Base-by-base conservation (phyloP, 2,797 vertebrate species). In the Hozukius guyotensis region DNA sequence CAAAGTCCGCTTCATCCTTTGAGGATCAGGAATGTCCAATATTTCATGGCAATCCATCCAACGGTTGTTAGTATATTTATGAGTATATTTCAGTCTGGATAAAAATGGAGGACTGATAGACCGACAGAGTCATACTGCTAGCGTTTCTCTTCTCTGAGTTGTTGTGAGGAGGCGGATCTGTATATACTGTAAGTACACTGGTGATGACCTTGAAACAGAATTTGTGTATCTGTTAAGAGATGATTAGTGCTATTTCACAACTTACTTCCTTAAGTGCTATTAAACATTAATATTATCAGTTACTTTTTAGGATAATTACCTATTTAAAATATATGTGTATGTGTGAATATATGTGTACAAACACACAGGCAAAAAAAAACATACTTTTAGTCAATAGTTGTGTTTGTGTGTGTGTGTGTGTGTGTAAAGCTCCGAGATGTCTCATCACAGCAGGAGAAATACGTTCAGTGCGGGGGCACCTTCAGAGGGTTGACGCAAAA, bases 401-500 rank as follows among this genome's bases (percentile, higher is more conserved):
- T 61, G 46, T 80, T 34, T 46, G 62, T 38, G 42, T 59, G 20
- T 46, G 31, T 66, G 65, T 80, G 65, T 65, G 32, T 84, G 71
- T 68, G 36, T 75, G 46, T 27, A 71, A 88, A 88, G 81, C 80
- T 83, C 74, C 46, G 72, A 75, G 81, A 73, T 72, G 77, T 63
- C 84, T 90, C 90, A 72, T 81, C 88, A 89, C 92, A 92, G 93
- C 88, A 42, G 86, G 87, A 85, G 88, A 86, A 92, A 92, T 89
- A 64, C 78, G 49, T 89, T 94, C 71, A 79, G 62, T 73, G 82
- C 70, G 82, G 83, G 90, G 91, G 88, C 89, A 94, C 87, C 93
- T 94, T 94, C 91, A 95, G 83, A 92, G 81, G 65, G 82, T 87
- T 89, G 87, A 92, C 8, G 75, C 75, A 80, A 91, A 89, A 91